Evolutionary conservation across 2,113 vertebrate species (phyloP).

Genomic region (Misgurnus mizolepis): DNA sequence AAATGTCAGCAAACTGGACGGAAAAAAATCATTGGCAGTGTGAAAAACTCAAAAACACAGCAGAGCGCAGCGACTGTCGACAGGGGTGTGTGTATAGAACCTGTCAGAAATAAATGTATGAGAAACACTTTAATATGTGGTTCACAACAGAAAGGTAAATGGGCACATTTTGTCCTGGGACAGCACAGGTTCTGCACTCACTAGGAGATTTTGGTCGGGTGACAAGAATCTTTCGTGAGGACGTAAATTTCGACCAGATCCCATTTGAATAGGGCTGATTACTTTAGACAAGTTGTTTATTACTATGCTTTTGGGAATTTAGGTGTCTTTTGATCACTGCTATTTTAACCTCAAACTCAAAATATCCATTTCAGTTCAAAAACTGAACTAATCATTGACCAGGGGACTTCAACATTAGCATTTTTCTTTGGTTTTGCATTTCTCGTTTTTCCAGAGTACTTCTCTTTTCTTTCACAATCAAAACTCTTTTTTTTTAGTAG

Average conservation of each 20-base stretch:
- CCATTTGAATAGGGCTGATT: not conserved
- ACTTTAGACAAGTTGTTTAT: not conserved
- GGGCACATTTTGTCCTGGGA: no score
- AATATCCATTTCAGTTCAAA: not conserved
- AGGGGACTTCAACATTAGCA: not conserved
- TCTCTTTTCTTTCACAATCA: conserved; percentile 6
- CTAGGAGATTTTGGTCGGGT: conserved; percentile 1
- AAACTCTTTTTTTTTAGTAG: not conserved
- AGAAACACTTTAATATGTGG: no score
- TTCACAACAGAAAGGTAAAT: no score
- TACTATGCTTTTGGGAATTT: not conserved
- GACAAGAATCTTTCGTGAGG: not conserved
- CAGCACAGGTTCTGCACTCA: no score
- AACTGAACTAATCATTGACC: conserved; percentile 33
- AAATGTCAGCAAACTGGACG: no score
- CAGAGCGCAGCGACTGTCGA: no score
- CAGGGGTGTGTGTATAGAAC: no score
- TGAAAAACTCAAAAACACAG: no score
- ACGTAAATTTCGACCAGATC: not conserved
- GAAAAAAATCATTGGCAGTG: no score
- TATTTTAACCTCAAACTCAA: not conserved
- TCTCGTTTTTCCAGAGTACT: not conserved
- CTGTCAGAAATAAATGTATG: no score
- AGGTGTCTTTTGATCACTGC: not conserved
- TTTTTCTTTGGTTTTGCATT: not conserved